Percentiles rank a stretch among this genome's conserved stretches.
Evolutionary conservation across 2,888 invertebrate species (phyloP).

Genomic region (Deilephila porcellus): DNA sequence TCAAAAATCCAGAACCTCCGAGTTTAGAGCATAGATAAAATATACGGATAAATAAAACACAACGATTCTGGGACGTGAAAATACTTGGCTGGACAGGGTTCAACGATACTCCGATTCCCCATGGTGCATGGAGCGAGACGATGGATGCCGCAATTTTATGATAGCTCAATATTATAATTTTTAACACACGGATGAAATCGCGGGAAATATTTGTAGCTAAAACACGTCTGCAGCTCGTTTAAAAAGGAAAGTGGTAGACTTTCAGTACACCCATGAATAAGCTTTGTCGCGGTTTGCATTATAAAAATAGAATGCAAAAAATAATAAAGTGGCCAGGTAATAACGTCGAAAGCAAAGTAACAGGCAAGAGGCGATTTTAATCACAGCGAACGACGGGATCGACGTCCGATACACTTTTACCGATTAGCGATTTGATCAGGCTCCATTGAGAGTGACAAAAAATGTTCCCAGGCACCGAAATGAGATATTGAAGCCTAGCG

Average conservation of each 20-base stretch:
- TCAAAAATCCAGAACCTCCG: too few species aligned
- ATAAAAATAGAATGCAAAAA: constrained; percentile 37
- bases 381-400: constrained; percentile 51
- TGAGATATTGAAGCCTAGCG: constrained; percentile 15
- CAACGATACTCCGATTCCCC: too few species aligned
- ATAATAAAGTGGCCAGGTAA: constrained; percentile 41
- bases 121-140: too few species aligned
- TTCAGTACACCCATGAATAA: constrained; percentile 29
- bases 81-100: too few species aligned
- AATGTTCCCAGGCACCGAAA: constrained; percentile 47
- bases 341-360: constrained; percentile 46
- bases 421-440: constrained; percentile 62
- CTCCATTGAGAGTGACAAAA: constrained; percentile 38
- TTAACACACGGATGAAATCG: background rate
- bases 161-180: background rate
- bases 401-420: constrained; percentile 69
- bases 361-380: constrained; percentile 54
- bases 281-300: constrained; percentile 29
- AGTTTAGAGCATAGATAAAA: too few species aligned
- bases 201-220: constrained; percentile 7
- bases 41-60: too few species aligned
- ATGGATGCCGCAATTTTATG: too few species aligned
- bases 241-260: constrained; percentile 30
- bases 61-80: too few species aligned
- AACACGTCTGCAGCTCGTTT: constrained; percentile 2